Evolutionary conservation across 1,140 invertebrate species (phyloP).

Genomic region (Macrocentrus cingulum): DNA sequence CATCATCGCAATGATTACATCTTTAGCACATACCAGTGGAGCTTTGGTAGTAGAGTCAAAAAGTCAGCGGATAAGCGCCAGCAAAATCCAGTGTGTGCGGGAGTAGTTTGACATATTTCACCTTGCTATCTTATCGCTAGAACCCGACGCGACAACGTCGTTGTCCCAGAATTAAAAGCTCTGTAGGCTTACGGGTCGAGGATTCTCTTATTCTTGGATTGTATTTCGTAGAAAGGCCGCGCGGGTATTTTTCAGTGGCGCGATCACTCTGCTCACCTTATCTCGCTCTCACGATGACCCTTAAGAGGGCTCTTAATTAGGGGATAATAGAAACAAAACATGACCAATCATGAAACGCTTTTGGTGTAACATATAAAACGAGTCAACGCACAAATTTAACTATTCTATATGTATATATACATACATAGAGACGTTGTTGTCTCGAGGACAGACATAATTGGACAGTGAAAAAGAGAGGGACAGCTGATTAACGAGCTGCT

Average conservation of each 20-base stretch:
- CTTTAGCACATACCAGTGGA: conserved; percentile 22
- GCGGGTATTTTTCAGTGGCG: conserved; percentile 12
- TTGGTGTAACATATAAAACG: conserved; percentile 40
- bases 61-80: conserved; percentile 8
- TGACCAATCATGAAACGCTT: conserved; percentile 50
- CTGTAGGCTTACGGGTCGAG: conserved; percentile 21
- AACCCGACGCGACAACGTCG: conserved; percentile 21
- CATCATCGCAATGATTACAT: conserved; percentile 29
- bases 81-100: not conserved
- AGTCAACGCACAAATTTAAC: not conserved
- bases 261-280: conserved; percentile 20
- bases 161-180: conserved; percentile 28
- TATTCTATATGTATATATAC: not conserved
- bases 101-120: conserved; percentile 26
- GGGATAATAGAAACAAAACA: conserved; percentile 55
- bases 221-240: conserved; percentile 26
- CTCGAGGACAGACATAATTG: not conserved
- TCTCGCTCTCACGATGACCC: conserved; percentile 28
- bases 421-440: not conserved
- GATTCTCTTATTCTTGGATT: not conserved
- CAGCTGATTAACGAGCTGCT: conserved; percentile 31
- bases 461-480: conserved; percentile 1
- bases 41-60: conserved; percentile 22
- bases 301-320: conserved; percentile 56
- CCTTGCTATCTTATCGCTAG: conserved; percentile 25